Conservation (phyloP, 2,888 invertebrate species). For the Caenorhabditis panamensis region DNA sequence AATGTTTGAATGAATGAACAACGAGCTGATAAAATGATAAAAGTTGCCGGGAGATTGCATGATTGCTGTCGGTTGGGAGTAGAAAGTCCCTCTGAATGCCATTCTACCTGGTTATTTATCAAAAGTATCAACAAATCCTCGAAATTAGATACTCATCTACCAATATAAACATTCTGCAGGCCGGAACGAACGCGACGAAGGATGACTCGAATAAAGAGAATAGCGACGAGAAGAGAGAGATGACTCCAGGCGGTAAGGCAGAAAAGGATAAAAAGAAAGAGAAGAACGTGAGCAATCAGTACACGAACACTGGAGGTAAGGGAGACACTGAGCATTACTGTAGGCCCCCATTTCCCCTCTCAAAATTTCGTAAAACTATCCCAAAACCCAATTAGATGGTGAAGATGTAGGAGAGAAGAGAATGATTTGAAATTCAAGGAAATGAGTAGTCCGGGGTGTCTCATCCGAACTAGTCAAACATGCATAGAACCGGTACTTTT, state of each 20-base stretch:
- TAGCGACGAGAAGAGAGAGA: neutral
- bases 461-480: constrained; percentile 2
- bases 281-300: constrained; percentile 30
- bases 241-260: constrained; percentile 20
- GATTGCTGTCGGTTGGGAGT: too few relatives aligned
- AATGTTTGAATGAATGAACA: constrained; percentile 1
- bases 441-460: neutral
- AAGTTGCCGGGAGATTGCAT: constrained; percentile 3
- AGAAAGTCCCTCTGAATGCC: too few relatives aligned
- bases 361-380: neutral
- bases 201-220: constrained; percentile 19
- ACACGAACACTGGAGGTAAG: constrained; percentile 23
- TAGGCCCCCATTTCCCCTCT: neutral
- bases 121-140: neutral
- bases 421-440: neutral
- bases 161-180: constrained; percentile 22
- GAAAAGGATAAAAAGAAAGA: constrained; percentile 25
- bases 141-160: neutral
- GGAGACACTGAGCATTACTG: constrained; percentile 4
- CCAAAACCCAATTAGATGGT: neutral
- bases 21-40: neutral
- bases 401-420: neutral
- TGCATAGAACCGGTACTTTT: constrained; percentile 7
- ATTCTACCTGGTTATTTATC: too few relatives aligned
- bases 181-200: constrained; percentile 8